These are phyloP conservation scores for Protonemura montana DNA, from an alignment of 2,888 invertebrate genomes.

Conservation along the genomic window DNA sequence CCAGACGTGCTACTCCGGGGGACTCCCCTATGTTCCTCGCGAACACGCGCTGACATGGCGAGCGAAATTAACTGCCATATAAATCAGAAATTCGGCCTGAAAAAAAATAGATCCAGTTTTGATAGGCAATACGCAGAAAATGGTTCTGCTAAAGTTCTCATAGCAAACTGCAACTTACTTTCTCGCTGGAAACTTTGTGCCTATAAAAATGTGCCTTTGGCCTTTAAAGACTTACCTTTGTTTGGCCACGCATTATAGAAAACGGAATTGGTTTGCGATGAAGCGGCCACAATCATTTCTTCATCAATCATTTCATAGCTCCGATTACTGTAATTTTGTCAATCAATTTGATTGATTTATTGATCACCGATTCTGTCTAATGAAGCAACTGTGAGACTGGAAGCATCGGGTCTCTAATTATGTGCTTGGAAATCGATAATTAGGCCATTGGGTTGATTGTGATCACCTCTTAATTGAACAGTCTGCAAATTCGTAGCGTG, in stretches of 20 bases:
- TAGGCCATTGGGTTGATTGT: neutral
- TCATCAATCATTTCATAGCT: neutral
- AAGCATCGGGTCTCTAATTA: neutral
- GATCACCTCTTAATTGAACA: constrained; percentile 5
- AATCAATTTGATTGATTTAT: neutral
- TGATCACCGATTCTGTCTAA: neutral
- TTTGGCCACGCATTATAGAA: neutral
- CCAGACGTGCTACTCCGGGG: neutral
- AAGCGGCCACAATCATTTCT: neutral
- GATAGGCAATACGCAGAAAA: neutral
- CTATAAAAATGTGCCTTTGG: neutral
- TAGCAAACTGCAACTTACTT: neutral
- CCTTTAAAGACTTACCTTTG: neutral
- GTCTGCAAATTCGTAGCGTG: neutral
- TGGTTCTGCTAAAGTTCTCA: neutral
- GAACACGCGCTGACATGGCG: neutral
- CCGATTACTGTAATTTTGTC: neutral
- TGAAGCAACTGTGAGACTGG: neutral
- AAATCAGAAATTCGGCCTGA: neutral
- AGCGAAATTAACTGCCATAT: neutral
- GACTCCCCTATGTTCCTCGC: neutral
- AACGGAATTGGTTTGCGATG: neutral
- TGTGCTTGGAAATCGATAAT: neutral
- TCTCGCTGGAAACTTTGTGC: neutral
- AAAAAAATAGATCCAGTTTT: neutral